Evolutionary conservation across 1,140 invertebrate species (phyloP), one percentile per base, ranked within the genome.

Genomic region (Drosophila neocordata): DNA sequence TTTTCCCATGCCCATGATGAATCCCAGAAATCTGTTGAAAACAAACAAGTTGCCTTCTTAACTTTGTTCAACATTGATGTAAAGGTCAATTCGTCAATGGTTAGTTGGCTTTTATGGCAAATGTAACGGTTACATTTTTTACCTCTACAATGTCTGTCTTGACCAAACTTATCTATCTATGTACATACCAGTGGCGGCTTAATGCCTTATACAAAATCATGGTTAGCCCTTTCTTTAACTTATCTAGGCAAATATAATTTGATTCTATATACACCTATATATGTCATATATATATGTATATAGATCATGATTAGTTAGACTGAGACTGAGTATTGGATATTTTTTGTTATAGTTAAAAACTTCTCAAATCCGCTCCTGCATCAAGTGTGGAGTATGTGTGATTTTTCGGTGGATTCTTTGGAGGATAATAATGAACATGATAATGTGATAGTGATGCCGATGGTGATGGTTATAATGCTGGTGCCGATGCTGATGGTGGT

Each of bases 21-120:
- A 38, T 65, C 44, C 27, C 41, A 71, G 52, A 58, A 48, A 57
- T 71, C 37, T 53, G 62, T 53, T 51, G 65, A 15, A 56, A 27
- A 44, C 58, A 44, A 48, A 55, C 59, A 15, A 48, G 38, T 55
- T 13, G 15, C 20, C 31, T 55, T 59, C 41, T 20, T 27, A 38
- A 24, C 27, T 65, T 22, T 13, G 48, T 73, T 66, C 34, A 51
- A 77, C 68, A 65, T 59, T 65, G 67, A 74, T 75, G 64, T 44
- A 61, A 80, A 65, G 77, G 73, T 85, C 81, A 85, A 80, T 85
- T 81, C 81, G 81, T 85, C 81, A 85, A 80, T 85, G 77, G 71
- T 44, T 57, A 77, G 37, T 70, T 51, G 20, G 15, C 71, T 63
- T 66, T 74, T 74, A 70, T 74, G 71, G 71, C 34, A 22, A 41